Conservation (phyloP, 92 coral and sea anemone species). For the Phenganax marumi region DNA sequence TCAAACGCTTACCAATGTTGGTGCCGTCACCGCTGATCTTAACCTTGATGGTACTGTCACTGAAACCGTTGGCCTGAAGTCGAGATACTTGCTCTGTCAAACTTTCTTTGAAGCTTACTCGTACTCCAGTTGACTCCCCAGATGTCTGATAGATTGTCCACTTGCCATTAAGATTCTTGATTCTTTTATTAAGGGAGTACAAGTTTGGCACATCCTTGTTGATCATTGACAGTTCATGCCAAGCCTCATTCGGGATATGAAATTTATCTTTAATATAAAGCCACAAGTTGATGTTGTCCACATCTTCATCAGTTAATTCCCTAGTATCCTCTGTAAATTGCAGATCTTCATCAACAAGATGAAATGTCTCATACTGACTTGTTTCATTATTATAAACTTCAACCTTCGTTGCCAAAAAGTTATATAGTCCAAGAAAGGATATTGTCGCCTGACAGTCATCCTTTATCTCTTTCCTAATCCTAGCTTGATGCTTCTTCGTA, state of each 20-base stretch:
- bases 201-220: not conserved
- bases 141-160: no score
- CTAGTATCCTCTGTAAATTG: no score
- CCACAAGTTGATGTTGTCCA: no score
- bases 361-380: slow-evolving; percentile 14
- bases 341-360: no score
- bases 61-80: no score
- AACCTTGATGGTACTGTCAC: no score
- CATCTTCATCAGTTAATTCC: no score
- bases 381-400: slow-evolving; percentile 17
- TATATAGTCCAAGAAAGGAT: slow-evolving; percentile 14
- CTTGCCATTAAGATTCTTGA: no score
- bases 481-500: slow-evolving; percentile 21
- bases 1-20: slow-evolving; percentile 50
- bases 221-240: no score
- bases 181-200: no score
- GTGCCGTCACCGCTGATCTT: slow-evolving; percentile 53
- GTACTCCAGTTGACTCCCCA: slow-evolving; percentile 26
- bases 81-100: slow-evolving; percentile 5
- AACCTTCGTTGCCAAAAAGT: slow-evolving; percentile 28
- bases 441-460: slow-evolving; percentile 1
- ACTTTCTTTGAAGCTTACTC: slow-evolving; percentile 22
- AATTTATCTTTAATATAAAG: not conserved
- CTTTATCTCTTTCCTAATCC: slow-evolving; percentile 17
- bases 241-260: no score